Evolutionary conservation across 2,113 vertebrate species (phyloP).

Genomic region (Cyphomyrus plagiostoma): DNA sequence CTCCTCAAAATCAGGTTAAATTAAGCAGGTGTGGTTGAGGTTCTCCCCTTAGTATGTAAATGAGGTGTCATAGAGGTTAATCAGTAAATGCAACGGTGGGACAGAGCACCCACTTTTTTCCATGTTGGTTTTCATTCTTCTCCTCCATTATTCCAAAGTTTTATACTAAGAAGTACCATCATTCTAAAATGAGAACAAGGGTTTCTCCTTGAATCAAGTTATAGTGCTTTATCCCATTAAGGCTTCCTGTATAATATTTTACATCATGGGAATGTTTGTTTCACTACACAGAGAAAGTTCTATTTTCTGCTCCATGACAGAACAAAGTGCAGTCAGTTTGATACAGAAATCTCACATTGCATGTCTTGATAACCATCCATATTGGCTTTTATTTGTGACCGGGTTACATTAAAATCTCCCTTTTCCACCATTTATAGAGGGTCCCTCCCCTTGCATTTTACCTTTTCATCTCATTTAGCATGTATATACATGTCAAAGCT

Average conservation of each 20-base stretch:
- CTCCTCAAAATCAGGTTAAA: neutral
- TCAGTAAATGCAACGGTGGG: neutral
- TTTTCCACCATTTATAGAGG: neutral
- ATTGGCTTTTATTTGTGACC: neutral
- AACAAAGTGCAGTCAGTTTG: neutral
- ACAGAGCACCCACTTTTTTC: neutral
- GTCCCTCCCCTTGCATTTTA: neutral
- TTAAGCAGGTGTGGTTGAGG: neutral
- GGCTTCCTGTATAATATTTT: neutral
- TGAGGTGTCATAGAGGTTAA: neutral
- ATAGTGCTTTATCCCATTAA: neutral
- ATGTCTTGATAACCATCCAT: neutral
- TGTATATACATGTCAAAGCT: conserved; percentile 36
- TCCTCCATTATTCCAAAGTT: neutral
- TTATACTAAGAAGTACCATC: neutral
- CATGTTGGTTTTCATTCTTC: neutral
- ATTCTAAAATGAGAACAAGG: neutral
- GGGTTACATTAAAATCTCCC: neutral
- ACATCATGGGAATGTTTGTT: neutral
- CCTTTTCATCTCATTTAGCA: neutral
- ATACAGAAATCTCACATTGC: neutral
- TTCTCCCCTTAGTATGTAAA: neutral
- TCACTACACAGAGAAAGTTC: neutral
- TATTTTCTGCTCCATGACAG: neutral
- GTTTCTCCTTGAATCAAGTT: neutral